Conservation (phyloP, 2,888 invertebrate genomes). For the Epistrophella euchroma region DNA sequence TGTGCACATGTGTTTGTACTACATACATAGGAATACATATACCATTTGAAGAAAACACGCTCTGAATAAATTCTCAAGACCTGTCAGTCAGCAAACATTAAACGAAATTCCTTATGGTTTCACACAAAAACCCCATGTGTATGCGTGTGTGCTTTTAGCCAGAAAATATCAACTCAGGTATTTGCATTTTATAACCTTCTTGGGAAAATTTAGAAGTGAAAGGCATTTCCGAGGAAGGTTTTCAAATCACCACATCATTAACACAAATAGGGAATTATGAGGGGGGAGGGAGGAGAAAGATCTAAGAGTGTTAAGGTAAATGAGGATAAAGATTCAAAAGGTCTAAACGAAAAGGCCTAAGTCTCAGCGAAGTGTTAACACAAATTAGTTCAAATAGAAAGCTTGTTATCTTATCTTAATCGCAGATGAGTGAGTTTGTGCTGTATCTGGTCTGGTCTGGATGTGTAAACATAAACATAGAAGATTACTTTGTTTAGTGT, state of each 20-base stretch:
- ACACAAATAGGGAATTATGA: not conserved
- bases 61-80: constrained; percentile 51
- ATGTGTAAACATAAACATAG: constrained; percentile 53
- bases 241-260: constrained; percentile 49
- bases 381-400: constrained; percentile 42
- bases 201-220: constrained; percentile 14
- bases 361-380: constrained; percentile 31
- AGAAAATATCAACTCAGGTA: constrained; percentile 9
- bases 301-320: not conserved
- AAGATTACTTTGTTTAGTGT: constrained; percentile 36
- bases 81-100: constrained; percentile 50
- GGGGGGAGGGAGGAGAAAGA: not conserved
- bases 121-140: constrained; percentile 28
- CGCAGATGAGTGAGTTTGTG: constrained; percentile 30
- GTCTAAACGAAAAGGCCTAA: not conserved
- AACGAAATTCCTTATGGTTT: constrained; percentile 22
- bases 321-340: constrained; percentile 2
- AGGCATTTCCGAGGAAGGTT: constrained; percentile 21
- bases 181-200: constrained; percentile 37
- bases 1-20: not conserved
- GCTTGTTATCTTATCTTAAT: constrained; percentile 58
- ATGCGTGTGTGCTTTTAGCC: constrained; percentile 14
- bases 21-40: not conserved
- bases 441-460: not conserved
- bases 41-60: constrained; percentile 40